Percentiles rank a stretch among this genome's conserved stretches.
Conservation (phyloP, 2,888 invertebrate genomes). For the Nesidiocoris tenuis region DNA sequence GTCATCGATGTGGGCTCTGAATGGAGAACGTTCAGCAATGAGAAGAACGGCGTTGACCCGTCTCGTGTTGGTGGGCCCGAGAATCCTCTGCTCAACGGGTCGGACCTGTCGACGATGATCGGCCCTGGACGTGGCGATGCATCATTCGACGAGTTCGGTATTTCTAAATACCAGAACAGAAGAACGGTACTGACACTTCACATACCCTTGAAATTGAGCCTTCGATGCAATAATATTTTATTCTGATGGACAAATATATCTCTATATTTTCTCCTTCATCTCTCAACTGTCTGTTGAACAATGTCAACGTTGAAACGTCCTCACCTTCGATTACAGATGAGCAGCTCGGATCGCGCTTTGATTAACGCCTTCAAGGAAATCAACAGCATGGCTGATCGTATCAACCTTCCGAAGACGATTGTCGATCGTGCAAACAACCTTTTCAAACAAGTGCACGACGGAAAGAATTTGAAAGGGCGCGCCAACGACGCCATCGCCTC, state of each 20-base stretch:
- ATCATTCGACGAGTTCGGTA: slow-evolving; percentile 83
- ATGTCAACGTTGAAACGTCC: too few species aligned
- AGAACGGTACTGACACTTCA: slow-evolving; percentile 62
- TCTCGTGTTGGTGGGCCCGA: slow-evolving; percentile 99
- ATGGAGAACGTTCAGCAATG: slow-evolving; percentile 99
- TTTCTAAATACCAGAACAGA: slow-evolving; percentile 65
- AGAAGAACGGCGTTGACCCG: slow-evolving; percentile 93
- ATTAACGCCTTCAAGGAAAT: slow-evolving; percentile 97
- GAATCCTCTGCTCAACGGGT: slow-evolving; percentile 92
- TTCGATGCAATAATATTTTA: too few species aligned
- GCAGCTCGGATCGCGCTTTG: slow-evolving; percentile 91
- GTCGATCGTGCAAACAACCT: slow-evolving; percentile 94
- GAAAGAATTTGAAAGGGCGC: slow-evolving; percentile 92
- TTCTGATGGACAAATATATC: too few species aligned
- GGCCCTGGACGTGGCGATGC: slow-evolving; percentile 73
- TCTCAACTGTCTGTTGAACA: too few species aligned
- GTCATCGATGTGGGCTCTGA: slow-evolving; percentile 99
- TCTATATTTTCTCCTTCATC: too few species aligned
- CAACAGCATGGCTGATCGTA: slow-evolving; percentile 95
- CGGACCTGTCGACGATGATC: slow-evolving; percentile 96
- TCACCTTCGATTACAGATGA: too few species aligned
- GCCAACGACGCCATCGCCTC: slow-evolving; percentile 98
- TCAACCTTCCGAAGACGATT: slow-evolving; percentile 94
- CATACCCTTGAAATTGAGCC: too few species aligned
- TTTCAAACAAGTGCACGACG: slow-evolving; percentile 98